Evolutionary conservation across 2,888 invertebrate genomes (phyloP).

Genomic region (Epinotia ramella): DNA sequence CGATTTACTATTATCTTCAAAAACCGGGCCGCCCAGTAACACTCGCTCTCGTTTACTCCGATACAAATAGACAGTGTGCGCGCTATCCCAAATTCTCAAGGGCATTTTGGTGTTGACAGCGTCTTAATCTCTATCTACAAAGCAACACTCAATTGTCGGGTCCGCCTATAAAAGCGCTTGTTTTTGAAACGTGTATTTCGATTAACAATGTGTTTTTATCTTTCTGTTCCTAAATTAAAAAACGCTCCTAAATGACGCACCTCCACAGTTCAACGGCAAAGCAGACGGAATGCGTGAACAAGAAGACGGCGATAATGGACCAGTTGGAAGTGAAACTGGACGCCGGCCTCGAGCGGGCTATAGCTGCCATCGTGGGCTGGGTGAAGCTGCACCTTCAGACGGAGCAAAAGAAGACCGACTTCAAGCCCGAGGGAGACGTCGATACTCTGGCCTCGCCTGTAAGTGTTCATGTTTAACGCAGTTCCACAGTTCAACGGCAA

Average conservation of each 20-base stretch:
- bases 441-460: conserved; percentile 94
- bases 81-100: too few species aligned
- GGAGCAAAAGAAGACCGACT: conserved; percentile 98
- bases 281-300: conserved; percentile 94
- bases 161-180: not conserved
- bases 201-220: not conserved
- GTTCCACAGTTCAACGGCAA: conserved; percentile 90
- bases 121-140: not conserved
- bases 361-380: conserved; percentile 96
- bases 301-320: conserved; percentile 93
- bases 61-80: too few species aligned
- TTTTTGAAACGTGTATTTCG: not conserved
- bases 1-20: too few species aligned
- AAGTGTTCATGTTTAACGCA: conserved; percentile 59
- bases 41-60: too few species aligned
- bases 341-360: conserved; percentile 92
- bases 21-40: too few species aligned
- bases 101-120: too few species aligned
- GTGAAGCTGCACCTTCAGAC: conserved; percentile 94
- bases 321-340: conserved; percentile 97
- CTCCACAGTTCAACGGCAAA: conserved; percentile 91
- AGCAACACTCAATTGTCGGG: not conserved
- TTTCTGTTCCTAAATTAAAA: not conserved
- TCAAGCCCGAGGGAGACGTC: conserved; percentile 93
- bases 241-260: not conserved